These are phyloP conservation scores for Protonibea diacanthus DNA, from an alignment of 2,797 vertebrate species.

Conservation along the genomic window DNA sequence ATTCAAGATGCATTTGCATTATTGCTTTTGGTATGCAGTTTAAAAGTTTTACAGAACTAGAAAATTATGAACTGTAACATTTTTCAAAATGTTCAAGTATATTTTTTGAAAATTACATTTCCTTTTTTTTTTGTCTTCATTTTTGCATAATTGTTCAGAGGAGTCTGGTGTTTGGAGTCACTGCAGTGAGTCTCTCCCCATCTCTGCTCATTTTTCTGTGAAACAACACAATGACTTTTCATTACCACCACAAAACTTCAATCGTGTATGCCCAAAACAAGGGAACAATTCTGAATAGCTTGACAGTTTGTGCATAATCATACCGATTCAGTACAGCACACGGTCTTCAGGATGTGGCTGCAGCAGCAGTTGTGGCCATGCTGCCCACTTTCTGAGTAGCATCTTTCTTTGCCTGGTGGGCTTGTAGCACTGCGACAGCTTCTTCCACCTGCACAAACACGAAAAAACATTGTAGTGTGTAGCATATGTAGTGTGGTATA, in stretches of 20 bases:
- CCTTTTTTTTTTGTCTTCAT: constrained; percentile 49
- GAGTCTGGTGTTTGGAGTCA: constrained; percentile 52
- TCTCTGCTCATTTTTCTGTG: constrained; percentile 48
- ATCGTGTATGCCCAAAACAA: not conserved
- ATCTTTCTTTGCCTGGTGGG: constrained; percentile 99
- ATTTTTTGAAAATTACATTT: constrained; percentile 73
- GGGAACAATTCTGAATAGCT: not conserved
- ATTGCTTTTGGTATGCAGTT: constrained; percentile 69
- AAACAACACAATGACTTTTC: constrained; percentile 49
- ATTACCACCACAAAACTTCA: constrained; percentile 23
- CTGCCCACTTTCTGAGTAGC: constrained; percentile 96
- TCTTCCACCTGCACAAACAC: constrained; percentile 91
- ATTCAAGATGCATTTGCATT: constrained; percentile 58
- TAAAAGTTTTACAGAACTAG: constrained; percentile 78
- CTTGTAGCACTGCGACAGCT: constrained; percentile 96
- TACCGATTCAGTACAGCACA: constrained; percentile 31
- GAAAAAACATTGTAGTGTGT: not conserved
- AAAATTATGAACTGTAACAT: constrained; percentile 78
- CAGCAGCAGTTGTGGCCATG: constrained; percentile 72
- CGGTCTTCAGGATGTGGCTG: constrained; percentile 81
- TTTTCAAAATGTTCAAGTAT: constrained; percentile 76
- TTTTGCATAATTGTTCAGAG: constrained; percentile 64
- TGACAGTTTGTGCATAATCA: constrained; percentile 5
- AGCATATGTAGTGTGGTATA: not conserved
- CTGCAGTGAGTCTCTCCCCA: constrained; percentile 50